Evolutionary conservation across 2,888 invertebrate genomes (phyloP).

Genomic region (Cerastoderma edule): DNA sequence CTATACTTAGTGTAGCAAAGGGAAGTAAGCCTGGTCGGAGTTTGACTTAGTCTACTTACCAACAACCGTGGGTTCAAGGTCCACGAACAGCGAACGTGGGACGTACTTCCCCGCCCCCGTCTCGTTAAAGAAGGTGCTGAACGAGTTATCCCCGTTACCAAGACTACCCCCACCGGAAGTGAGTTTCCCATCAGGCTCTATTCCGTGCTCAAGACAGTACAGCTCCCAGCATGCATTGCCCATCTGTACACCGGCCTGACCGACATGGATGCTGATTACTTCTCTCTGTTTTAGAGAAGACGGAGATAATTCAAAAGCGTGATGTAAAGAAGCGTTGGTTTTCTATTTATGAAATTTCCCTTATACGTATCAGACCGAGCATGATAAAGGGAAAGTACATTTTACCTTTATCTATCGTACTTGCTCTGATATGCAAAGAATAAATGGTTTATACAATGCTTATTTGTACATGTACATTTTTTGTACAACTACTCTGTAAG

Average conservation of each 20-base stretch:
- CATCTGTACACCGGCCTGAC: conserved; percentile 84
- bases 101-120: conserved; percentile 98
- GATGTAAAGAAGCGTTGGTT: background rate
- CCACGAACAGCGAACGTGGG: conserved; percentile 96
- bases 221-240: conserved; percentile 86
- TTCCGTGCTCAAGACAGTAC: conserved; percentile 86
- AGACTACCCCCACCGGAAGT: conserved; percentile 43
- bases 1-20: background rate
- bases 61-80: conserved; percentile 98
- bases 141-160: conserved; percentile 89
- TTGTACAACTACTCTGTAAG: no score
- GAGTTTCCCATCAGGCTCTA: conserved; percentile 83
- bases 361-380: no score
- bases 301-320: background rate
- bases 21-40: no score
- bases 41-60: conserved; percentile 85
- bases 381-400: no score
- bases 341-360: no score
- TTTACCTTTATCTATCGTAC: background rate
- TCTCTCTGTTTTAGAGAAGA: conserved; percentile 81
- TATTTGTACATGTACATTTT: no score
- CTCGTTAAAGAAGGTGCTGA: conserved; percentile 91
- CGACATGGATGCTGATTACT: conserved; percentile 85
- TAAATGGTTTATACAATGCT: background rate
- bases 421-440: background rate